These are phyloP conservation scores for Tenualosa thibaudeaui DNA, from an alignment of 2,797 vertebrate species.

Conservation along the genomic window DNA sequence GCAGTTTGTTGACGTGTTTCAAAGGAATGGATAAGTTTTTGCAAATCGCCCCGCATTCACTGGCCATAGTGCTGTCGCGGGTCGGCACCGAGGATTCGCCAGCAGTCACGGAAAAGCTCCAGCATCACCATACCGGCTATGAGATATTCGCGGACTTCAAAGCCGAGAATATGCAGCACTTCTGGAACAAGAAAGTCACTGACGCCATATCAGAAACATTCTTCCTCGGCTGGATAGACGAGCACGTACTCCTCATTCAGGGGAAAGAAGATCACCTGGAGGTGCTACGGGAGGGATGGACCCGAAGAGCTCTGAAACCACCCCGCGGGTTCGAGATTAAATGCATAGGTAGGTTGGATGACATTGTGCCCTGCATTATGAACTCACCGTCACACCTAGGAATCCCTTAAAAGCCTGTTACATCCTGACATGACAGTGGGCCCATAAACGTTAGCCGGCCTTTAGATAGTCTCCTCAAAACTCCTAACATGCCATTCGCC, in stretches of 20 bases:
- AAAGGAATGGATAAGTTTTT: slow-evolving; percentile 79
- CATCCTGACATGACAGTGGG: neutral
- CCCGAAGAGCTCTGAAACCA: slow-evolving; percentile 83
- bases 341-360: slow-evolving; percentile 80
- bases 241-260: slow-evolving; percentile 90
- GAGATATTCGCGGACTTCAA: slow-evolving; percentile 96
- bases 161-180: slow-evolving; percentile 92
- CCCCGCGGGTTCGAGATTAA: slow-evolving; percentile 89
- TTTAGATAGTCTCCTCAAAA: neutral
- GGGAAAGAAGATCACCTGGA: slow-evolving; percentile 89
- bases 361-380: neutral
- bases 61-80: slow-evolving; percentile 87
- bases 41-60: slow-evolving; percentile 88
- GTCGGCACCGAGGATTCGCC: slow-evolving; percentile 56
- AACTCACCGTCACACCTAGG: neutral
- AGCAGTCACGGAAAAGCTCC: slow-evolving; percentile 57
- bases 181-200: slow-evolving; percentile 91
- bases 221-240: slow-evolving; percentile 95
- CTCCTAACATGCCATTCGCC: no score
- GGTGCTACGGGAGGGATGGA: slow-evolving; percentile 90
- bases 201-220: slow-evolving; percentile 88
- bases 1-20: slow-evolving; percentile 39
- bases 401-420: neutral
- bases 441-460: neutral
- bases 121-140: slow-evolving; percentile 84